A percentile compares a stretch with the other conserved stretches of the same genome.
These are phyloP conservation scores for Ciconia nigra DNA, from an alignment of 2,797 vertebrate genomes.

Conservation along the genomic window DNA sequence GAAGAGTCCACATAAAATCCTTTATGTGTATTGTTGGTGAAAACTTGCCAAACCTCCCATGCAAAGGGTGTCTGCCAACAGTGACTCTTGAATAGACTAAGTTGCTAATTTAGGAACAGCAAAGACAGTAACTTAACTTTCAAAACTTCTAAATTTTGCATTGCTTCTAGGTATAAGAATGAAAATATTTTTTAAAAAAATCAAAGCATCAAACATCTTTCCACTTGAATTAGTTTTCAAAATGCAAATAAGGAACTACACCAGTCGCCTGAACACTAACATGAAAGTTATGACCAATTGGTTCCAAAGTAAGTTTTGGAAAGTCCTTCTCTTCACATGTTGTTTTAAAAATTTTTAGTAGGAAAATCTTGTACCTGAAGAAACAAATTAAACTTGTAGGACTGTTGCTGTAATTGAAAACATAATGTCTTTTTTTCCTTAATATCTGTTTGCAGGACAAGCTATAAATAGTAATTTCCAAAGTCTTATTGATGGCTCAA, in stretches of 20 bases:
- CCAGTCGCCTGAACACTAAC: neutral
- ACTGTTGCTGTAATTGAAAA: neutral
- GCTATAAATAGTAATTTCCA: neutral
- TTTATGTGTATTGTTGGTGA: neutral
- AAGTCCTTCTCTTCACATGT: neutral
- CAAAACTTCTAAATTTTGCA: neutral
- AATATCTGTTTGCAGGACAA: neutral
- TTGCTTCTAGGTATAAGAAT: neutral
- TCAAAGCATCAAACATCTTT: neutral
- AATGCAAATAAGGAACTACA: neutral
- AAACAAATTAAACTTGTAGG: neutral
- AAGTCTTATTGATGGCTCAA: slow-evolving; percentile 9
- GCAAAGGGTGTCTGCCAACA: neutral
- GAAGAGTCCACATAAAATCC: neutral
- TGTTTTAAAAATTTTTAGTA: neutral
- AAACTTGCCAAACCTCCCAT: neutral
- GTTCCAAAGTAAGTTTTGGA: neutral
- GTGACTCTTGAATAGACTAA: neutral
- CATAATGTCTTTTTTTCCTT: neutral
- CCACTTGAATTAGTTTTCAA: neutral
- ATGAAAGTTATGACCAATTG: neutral
- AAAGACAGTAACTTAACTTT: neutral
- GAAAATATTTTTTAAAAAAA: neutral
- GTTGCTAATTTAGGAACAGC: neutral
- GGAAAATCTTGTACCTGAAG: neutral